Evolutionary conservation across 2,797 vertebrate species (phyloP).

Genomic region (Phalanger gymnotis): DNA sequence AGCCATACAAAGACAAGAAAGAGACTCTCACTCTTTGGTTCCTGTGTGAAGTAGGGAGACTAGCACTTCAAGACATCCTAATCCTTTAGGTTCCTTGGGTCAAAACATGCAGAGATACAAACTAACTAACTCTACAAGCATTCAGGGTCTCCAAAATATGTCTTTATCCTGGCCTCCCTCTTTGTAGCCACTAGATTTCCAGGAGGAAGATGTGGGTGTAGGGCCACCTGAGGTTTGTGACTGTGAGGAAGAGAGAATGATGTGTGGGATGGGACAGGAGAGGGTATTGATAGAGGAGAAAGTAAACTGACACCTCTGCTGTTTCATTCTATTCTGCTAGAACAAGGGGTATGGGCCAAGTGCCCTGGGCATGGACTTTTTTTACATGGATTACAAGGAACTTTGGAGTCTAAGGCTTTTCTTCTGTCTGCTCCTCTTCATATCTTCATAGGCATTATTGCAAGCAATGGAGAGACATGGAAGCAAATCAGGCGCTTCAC

Average conservation of each 20-base stretch:
- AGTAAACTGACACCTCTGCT: neutral
- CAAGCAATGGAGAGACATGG: conserved; percentile 69
- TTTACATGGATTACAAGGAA: neutral
- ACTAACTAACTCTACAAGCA: neutral
- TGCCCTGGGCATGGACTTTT: neutral
- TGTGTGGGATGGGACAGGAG: neutral
- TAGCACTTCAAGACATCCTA: neutral
- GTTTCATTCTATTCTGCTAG: neutral
- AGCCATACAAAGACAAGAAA: no score
- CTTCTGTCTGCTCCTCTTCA: neutral
- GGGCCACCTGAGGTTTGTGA: neutral
- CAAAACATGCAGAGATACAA: neutral
- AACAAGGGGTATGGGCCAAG: neutral
- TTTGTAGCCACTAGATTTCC: neutral
- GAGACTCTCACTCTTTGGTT: no score
- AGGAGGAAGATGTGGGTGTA: neutral
- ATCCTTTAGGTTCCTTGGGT: neutral
- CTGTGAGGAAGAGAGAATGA: neutral
- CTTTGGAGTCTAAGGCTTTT: neutral
- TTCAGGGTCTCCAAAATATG: neutral
- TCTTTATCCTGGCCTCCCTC: neutral
- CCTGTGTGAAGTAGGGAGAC: neutral
- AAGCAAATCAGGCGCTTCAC: conserved; percentile 54
- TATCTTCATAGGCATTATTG: conserved; percentile 44
- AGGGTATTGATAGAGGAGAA: neutral